phyloP scores from a whole-genome alignment of 1,140 invertebrate species.

The Plodia interpunctella region DNA sequence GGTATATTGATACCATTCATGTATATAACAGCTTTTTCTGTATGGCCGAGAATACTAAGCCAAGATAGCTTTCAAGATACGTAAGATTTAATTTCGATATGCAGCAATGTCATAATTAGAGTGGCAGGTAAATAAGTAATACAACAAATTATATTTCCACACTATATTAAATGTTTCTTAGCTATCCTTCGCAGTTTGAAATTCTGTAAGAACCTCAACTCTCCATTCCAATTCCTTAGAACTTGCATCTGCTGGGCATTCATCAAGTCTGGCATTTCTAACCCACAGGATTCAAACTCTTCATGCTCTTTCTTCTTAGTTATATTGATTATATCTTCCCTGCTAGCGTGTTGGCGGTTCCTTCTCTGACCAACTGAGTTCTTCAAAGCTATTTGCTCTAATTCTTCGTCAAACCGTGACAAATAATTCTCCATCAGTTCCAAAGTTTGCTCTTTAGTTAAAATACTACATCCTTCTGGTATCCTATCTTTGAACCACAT shows the following conservation, averaged over 20 bases:
- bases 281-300: slow-evolving; percentile 85
- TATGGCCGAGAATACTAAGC: no score
- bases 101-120: no score
- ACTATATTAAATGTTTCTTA: slow-evolving; percentile 70
- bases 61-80: no score
- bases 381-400: slow-evolving; percentile 85
- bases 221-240: slow-evolving; percentile 82
- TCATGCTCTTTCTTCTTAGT: slow-evolving; percentile 82
- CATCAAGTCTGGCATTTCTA: slow-evolving; percentile 84
- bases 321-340: slow-evolving; percentile 85
- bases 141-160: not conserved
- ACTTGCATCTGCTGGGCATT: slow-evolving; percentile 77
- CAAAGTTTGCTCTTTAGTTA: slow-evolving; percentile 78
- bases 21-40: no score
- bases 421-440: slow-evolving; percentile 79
- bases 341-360: slow-evolving; percentile 84
- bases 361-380: slow-evolving; percentile 84
- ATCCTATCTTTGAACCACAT: slow-evolving; percentile 82
- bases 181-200: slow-evolving; percentile 81
- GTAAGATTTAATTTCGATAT: no score
- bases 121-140: not conserved
- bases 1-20: no score
- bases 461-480: slow-evolving; percentile 75
- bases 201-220: slow-evolving; percentile 80
- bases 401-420: slow-evolving; percentile 84